A percentile compares a stretch with the other conserved stretches of the same genome.
Evolutionary conservation across 1,140 invertebrate species (phyloP).

Genomic region (Cardiocondyla obscurior): DNA sequence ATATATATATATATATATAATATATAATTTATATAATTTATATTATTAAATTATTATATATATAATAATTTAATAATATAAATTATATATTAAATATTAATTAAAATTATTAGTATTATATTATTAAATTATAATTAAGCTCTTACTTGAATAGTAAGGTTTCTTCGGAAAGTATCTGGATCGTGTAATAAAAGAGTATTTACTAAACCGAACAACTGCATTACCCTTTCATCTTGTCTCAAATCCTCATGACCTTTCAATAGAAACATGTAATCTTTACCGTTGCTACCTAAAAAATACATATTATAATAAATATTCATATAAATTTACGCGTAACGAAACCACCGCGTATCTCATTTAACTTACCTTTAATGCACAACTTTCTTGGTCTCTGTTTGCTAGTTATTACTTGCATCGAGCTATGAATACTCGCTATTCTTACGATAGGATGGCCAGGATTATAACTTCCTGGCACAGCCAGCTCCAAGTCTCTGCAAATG

Average conservation of each 20-base stretch:
- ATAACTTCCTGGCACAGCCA: constrained; percentile 98
- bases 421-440: constrained; percentile 94
- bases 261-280: constrained; percentile 99
- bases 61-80: too few relatives aligned
- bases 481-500: constrained; percentile 94
- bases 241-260: constrained; percentile 99
- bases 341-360: too few relatives aligned
- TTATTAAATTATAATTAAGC: too few relatives aligned
- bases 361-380: constrained; percentile 92
- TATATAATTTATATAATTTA: too few relatives aligned
- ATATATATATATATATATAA: too few relatives aligned
- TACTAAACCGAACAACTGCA: constrained; percentile 99
- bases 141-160: constrained; percentile 94
- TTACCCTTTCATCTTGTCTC: constrained; percentile 99
- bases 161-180: constrained; percentile 96
- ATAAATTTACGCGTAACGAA: background rate
- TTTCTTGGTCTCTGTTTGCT: constrained; percentile 99
- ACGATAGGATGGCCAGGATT: constrained; percentile 94
- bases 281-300: constrained; percentile 90
- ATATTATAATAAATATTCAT: background rate
- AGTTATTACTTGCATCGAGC: constrained; percentile 94
- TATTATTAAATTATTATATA: too few relatives aligned
- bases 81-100: too few relatives aligned
- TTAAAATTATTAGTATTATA: too few relatives aligned
- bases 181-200: constrained; percentile 98